These are phyloP conservation scores for Datnioides undecimradiatus DNA, from an alignment of 2,113 vertebrate species.

Conservation along the genomic window DNA sequence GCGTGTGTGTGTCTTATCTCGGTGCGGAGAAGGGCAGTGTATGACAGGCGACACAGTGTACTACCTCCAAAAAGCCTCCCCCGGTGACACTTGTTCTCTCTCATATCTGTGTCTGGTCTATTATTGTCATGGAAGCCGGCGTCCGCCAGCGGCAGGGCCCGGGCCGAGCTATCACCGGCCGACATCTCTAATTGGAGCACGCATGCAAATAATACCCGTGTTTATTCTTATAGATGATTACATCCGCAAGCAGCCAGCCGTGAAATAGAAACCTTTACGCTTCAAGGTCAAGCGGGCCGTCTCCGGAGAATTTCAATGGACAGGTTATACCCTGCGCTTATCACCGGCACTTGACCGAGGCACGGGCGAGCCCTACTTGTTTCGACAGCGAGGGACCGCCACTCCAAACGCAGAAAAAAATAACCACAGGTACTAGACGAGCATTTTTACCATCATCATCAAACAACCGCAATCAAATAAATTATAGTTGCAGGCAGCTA, in stretches of 20 bases:
- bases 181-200: slow-evolving; percentile 58
- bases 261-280: slow-evolving; percentile 56
- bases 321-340: slow-evolving; percentile 7
- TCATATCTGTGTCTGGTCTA: slow-evolving; percentile 44
- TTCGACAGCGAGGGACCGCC: background rate
- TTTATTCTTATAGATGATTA: slow-evolving; percentile 57
- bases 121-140: slow-evolving; percentile 18
- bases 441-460: slow-evolving; percentile 18
- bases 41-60: slow-evolving; percentile 28
- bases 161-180: slow-evolving; percentile 40
- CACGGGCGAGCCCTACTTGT: background rate
- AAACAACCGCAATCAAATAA: slow-evolving; percentile 29
- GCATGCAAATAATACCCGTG: slow-evolving; percentile 48
- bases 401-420: background rate
- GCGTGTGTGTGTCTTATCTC: slow-evolving; percentile 19
- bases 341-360: background rate
- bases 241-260: slow-evolving; percentile 35
- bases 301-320: slow-evolving; percentile 33
- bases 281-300: slow-evolving; percentile 35
- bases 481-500: background rate
- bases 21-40: slow-evolving; percentile 36
- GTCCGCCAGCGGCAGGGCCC: background rate
- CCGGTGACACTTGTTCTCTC: slow-evolving; percentile 46
- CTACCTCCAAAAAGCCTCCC: slow-evolving; percentile 30
- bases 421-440: background rate